phyloP scores from a whole-genome alignment of 1,140 invertebrate species.

The Rhizoglyphus robini region DNA sequence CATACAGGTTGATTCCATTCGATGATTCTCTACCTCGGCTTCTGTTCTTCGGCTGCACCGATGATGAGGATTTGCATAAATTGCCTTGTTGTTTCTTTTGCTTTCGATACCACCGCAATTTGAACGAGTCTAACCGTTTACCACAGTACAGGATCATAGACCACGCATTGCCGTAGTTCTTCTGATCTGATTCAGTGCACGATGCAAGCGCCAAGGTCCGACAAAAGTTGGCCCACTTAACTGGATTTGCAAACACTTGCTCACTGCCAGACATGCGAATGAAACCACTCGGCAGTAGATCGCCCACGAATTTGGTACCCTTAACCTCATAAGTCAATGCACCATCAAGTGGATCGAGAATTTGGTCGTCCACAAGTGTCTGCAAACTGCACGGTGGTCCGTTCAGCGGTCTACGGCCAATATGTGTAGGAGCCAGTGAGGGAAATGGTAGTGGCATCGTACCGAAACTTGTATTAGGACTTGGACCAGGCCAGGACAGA shows the following conservation, averaged over 20 bases:
- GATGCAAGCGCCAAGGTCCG: constrained; percentile 38
- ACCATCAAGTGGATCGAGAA: constrained; percentile 61
- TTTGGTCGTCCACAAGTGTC: constrained; percentile 61
- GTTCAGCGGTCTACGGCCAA: constrained; percentile 31
- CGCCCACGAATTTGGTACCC: constrained; percentile 76
- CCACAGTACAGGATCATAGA: constrained; percentile 62
- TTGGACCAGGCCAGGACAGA: neutral
- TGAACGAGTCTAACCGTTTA: constrained; percentile 70
- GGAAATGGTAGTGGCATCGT: constrained; percentile 22
- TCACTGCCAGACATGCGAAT: constrained; percentile 74
- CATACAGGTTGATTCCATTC: neutral
- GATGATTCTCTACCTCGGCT: neutral
- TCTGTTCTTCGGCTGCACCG: neutral
- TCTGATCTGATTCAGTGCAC: constrained; percentile 53
- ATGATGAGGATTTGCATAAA: neutral
- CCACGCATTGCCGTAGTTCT: constrained; percentile 75
- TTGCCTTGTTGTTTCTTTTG: constrained; percentile 28
- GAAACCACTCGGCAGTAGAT: constrained; percentile 67
- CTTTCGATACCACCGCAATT: constrained; percentile 63
- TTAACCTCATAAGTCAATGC: constrained; percentile 74
- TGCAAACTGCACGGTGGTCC: constrained; percentile 65
- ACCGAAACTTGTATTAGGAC: no score
- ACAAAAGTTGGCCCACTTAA: constrained; percentile 79
- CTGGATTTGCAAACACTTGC: constrained; percentile 72
- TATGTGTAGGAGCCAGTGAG: no score